Evolutionary conservation across 2,797 vertebrate genomes (phyloP), one percentile per base, ranked within the genome.

Genomic region (Macropodus opercularis): DNA sequence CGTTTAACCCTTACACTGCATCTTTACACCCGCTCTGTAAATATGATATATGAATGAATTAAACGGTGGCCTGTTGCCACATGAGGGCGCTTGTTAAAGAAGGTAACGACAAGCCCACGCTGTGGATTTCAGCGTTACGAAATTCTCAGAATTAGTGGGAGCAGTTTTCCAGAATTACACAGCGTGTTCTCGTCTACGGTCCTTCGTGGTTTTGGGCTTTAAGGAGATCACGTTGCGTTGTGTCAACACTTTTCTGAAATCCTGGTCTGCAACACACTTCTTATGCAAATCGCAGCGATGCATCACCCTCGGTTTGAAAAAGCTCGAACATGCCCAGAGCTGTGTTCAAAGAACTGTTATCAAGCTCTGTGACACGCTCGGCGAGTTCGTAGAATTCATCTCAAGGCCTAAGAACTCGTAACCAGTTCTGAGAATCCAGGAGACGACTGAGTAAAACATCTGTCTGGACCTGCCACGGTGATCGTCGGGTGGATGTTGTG

Each of bases 181-280:
- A 63, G 51, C 35, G 24, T 23, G 43, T 15, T 55, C 35, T 13
- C 35, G 10, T n/a, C n/a, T n/a, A n/a, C n/a, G n/a, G 11, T 22
- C 26, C n/a, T 26, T 26, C 58, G 35, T 9, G 24, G 52, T 29
- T 55, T 38, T 14, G 15, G 6, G 34, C 41, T 54, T 14, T 21
- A 15, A 55, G 44, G 12, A 49, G 6, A 34, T 41, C 49, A 32
- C 14, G 8, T 13, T 4, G 5, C 2, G 27, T 24, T 21, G 9
- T 31, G 44, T 80, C 63, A 49, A 50, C 40, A 66, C 56, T 21
- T 49, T 47, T 18, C 31, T 46, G 6, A 24, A 40, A 21, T 40
- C 4, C 18, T 36, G 19, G 8, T 21, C 3, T 21, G 32, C 32
- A 35, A 14, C 14, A 31, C 29, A 14, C 9, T 2, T n/a, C 13